Base-by-base conservation (phyloP, 2,113 vertebrate genomes). In the Mastomys natalensis region DNA sequence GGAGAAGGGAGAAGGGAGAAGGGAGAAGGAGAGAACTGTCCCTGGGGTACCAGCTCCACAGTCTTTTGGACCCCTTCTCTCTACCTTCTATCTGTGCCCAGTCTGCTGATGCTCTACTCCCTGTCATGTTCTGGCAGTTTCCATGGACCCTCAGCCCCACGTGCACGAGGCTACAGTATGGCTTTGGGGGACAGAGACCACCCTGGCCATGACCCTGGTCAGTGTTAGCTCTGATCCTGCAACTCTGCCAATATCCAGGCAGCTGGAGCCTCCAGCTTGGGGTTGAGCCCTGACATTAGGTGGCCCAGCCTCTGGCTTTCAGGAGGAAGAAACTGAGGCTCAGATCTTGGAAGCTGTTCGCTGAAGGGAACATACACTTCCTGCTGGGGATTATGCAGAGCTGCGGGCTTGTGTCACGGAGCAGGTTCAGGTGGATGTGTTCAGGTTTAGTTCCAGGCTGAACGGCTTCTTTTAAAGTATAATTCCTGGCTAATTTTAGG, bases 221-320 rank as follows among this genome's bases (percentile, higher is more conserved):
- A 40, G 19, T 16, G 4, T 21, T 34, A 7, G 6, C 86, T 68
- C 37, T 7, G 48, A 29, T 43, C 60, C 74, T 60, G 40, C 40
- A 45, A 37, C 55, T 87, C 66, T 93, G 51, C 29, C 40, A 22
- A n/a, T 2, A 31, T 31, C 78, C 13, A 11, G 48, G 70, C 31
- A 3, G 24, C 7, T 21, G 26, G 51, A 19, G 1, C 13, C 15
- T 10, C 1, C 0, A 16, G 21, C 29, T 5, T 7, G 43, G 10
- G 31, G 60, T 66, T 70, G 34, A 53, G 3, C 5, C 17, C 84
- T 87, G 43, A 37, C 29, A 12, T 45, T 58, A 0, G 5, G 37
- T 24, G 3, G 60, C n/a, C n/a, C 66, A 64, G 24, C 17, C 55
- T 37, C 51, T 43, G 58, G 3, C 37, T 22, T 60, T 31, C 40